Evolutionary conservation across 2,113 vertebrate genomes (phyloP), one percentile per base, ranked within the genome.

Genomic region (Chaenogobius annularis): DNA sequence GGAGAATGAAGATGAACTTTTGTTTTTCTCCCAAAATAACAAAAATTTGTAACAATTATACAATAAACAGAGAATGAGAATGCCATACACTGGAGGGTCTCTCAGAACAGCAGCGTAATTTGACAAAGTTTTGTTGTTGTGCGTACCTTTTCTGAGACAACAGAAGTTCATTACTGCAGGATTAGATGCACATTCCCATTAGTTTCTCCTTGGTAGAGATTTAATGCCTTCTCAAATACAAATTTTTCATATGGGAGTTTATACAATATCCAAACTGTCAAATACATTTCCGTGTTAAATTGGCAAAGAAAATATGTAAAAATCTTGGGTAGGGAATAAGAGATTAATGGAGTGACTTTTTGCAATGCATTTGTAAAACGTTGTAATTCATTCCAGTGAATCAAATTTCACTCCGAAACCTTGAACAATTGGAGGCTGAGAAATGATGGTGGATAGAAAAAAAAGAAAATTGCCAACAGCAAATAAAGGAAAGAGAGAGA

Each of bases 121-220:
- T 19, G 48, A 52, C 1, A 10, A 2, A 75, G 47, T 58, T 73
- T 52, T 48, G 65, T 68, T 69, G 44, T 63, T 66, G 62, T 77
- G 85, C 70, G 78, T 44, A 79, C 47, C 43, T 14, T 77, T 20
- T 56, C 47, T 55, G 20, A 58, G 54, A 72, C 77, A 65, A 68
- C 47, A 80, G 70, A 14, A 22, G 19, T 67, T 70, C 64, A 84
- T 76, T 80, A 82, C 70, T 58, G 58, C 44, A 65, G 50, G 47
- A 71, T 66, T 58, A 56, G 63, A 44, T 47, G 22, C 26, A 6
- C 1, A 47, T 26, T 72, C 44, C 64, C 46, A 59, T 31, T 79
- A n/a, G 44, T 65, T 68, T 69, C 47, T 67, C n/a, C 26, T 62
- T 14, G 10, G 43, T 46, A 66, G n/a, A 59, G 52, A 65, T 72